Conservation (phyloP, 2,113 vertebrate genomes). For the Corynorhinus townsendii region DNA sequence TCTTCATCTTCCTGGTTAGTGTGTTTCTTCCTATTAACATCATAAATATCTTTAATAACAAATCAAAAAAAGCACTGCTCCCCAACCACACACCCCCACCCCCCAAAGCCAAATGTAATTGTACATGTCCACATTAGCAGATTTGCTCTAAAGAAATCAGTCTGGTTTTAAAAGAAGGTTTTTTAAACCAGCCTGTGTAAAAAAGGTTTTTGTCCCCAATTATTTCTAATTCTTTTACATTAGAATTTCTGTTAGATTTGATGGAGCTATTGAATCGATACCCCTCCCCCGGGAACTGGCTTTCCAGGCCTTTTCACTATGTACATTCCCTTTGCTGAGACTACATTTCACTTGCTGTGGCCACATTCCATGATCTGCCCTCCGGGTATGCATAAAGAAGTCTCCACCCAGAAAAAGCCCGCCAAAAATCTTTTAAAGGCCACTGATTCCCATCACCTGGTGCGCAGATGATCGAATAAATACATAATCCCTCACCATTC, state of each 20-base stretch:
- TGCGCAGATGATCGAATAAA: no score
- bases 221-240: not conserved
- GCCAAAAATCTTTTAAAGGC: no score
- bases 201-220: not conserved
- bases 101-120: not conserved
- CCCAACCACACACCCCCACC: accelerated
- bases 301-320: no score
- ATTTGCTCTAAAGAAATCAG: not conserved
- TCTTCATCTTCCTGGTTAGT: not conserved
- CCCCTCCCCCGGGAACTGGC: no score
- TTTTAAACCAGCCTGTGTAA: not conserved
- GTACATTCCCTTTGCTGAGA: no score
- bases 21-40: not conserved
- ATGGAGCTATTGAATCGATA: no score
- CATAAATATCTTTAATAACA: not conserved
- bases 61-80: not conserved
- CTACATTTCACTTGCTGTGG: no score
- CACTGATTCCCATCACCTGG: accelerated
- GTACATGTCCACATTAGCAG: not conserved
- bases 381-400: no score
- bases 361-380: no score
- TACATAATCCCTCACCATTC: no score
- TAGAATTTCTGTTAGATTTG: not conserved
- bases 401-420: no score
- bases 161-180: not conserved